A percentile compares a stretch with the other conserved stretches of the same genome.
Evolutionary conservation across 2,797 vertebrate genomes (phyloP).

Genomic region (Neoniphon sammara): DNA sequence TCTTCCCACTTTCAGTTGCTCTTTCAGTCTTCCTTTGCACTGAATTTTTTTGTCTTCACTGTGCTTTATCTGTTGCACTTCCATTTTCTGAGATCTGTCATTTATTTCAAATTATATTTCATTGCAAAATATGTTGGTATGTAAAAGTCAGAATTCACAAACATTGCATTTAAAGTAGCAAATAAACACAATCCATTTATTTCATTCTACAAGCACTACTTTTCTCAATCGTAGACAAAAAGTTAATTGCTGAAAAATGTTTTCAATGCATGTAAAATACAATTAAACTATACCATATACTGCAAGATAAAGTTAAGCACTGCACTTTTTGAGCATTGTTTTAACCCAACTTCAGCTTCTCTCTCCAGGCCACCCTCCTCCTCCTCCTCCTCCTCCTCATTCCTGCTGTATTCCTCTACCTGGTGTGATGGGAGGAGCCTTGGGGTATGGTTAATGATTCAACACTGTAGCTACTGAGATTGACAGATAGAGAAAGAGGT

Average conservation of each 20-base stretch:
- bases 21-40: background rate
- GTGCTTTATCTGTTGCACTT: background rate
- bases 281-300: background rate
- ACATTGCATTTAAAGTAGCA: background rate
- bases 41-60: background rate
- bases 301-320: background rate
- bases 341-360: conserved; percentile 17
- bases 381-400: conserved; percentile 19
- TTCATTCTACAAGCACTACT: too few relatives aligned
- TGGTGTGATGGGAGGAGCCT: conserved; percentile 77
- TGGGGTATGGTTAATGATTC: conserved; percentile 80
- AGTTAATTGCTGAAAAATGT: too few relatives aligned
- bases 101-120: background rate
- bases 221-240: too few relatives aligned
- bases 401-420: conserved; percentile 62
- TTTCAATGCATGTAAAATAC: background rate
- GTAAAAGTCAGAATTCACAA: conserved; percentile 3
- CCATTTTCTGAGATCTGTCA: background rate
- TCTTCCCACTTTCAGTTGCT: background rate
- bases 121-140: background rate
- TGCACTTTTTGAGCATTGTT: conserved; percentile 17
- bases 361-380: conserved; percentile 12
- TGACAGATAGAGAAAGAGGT: conserved; percentile 68
- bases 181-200: background rate
- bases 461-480: conserved; percentile 68